Evolutionary conservation across 2,888 invertebrate species (phyloP).

Genomic region (Rhopalosiphum nymphaeae): DNA sequence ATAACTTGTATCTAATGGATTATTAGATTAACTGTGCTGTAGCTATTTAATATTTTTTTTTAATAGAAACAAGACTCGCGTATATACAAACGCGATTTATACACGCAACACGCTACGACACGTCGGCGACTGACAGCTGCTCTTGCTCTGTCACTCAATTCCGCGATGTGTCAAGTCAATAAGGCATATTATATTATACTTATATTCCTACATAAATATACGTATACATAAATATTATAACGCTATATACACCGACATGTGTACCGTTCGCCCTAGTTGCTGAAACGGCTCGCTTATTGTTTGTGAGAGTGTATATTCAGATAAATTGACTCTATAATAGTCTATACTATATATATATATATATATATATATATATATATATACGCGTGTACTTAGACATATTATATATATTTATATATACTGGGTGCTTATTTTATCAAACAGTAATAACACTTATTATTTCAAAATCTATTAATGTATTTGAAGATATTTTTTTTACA

Average conservation of each 20-base stretch:
- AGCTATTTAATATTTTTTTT: background rate
- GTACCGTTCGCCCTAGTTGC: background rate
- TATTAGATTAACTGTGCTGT: background rate
- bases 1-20: background rate
- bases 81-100: background rate
- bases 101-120: too few relatives aligned
- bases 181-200: background rate
- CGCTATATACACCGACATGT: background rate
- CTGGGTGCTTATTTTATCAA: too few relatives aligned
- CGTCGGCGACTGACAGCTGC: conserved; percentile 45
- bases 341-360: background rate
- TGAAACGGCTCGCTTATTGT: background rate
- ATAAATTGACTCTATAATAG: background rate
- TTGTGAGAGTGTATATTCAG: background rate
- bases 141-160: conserved; percentile 33
- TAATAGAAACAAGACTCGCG: background rate
- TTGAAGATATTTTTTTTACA: too few relatives aligned
- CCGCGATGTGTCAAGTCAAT: conserved; percentile 44
- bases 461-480: too few relatives aligned
- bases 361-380: conserved; percentile 9
- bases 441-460: too few relatives aligned
- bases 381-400: background rate
- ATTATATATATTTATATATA: background rate
- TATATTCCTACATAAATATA: background rate
- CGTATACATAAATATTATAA: background rate